Evolutionary conservation across 2,113 vertebrate species (phyloP).

Genomic region (Rhegmatorhina hoffmannsi): DNA sequence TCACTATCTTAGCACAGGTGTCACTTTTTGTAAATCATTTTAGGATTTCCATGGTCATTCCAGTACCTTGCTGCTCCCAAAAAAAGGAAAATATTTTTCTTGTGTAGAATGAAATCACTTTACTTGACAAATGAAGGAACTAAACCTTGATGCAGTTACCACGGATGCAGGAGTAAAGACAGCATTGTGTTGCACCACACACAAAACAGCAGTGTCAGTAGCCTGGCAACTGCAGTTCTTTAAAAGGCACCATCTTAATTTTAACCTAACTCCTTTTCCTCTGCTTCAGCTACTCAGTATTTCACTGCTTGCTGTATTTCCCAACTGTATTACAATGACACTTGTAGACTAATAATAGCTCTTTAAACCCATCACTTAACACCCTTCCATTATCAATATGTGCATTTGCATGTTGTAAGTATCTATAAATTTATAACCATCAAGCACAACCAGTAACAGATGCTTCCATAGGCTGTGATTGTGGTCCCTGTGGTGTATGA

Average conservation of each 20-base stretch:
- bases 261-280: not conserved
- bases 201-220: slow-evolving; percentile 48
- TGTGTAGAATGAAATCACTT: slow-evolving; percentile 17
- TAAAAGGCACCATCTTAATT: slow-evolving; percentile 47
- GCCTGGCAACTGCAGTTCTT: slow-evolving; percentile 72
- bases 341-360: not conserved
- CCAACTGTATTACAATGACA: not conserved
- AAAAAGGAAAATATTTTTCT: slow-evolving; percentile 4
- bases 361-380: not conserved
- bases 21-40: slow-evolving; percentile 52
- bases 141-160: slow-evolving; percentile 23
- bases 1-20: slow-evolving; percentile 52
- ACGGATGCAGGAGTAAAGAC: slow-evolving; percentile 36
- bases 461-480: not conserved
- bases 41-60: slow-evolving; percentile 55
- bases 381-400: not conserved
- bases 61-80: not conserved
- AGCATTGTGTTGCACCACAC: slow-evolving; percentile 1
- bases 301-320: not conserved
- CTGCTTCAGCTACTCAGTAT: not conserved
- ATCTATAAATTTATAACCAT: not conserved
- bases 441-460: not conserved
- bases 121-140: slow-evolving; percentile 26
- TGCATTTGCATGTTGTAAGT: not conserved
- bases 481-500: not conserved